Evolutionary conservation across 2,113 vertebrate genomes (phyloP).

Genomic region (Semicossyphus pulcher): DNA sequence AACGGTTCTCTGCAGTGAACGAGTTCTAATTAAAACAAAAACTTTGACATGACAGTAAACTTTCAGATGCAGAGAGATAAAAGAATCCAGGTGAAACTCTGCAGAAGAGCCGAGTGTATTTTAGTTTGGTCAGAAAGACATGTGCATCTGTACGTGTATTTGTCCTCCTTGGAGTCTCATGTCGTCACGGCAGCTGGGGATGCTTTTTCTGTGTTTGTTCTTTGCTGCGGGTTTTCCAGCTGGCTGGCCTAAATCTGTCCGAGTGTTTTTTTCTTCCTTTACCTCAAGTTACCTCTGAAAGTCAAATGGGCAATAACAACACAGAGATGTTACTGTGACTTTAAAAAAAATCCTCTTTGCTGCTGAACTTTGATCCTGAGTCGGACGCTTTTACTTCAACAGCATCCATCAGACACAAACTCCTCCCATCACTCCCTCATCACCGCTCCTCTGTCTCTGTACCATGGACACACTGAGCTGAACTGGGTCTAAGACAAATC

Average conservation of each 20-base stretch:
- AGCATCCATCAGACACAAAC: neutral
- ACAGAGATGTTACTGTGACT: neutral
- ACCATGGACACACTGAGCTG: neutral
- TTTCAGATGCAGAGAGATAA: neutral
- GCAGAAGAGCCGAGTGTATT: neutral
- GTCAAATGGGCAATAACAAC: neutral
- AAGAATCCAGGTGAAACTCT: neutral
- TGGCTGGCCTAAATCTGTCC: constrained; percentile 57
- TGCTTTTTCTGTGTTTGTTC: constrained; percentile 1
- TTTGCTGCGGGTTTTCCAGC: constrained; percentile 49
- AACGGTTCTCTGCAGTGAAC: too few relatives aligned
- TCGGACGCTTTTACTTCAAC: neutral
- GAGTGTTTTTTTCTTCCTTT: neutral
- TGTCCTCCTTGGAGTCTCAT: neutral
- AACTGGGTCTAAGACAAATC: constrained; percentile 31
- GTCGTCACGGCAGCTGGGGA: constrained; percentile 21
- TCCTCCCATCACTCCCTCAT: neutral
- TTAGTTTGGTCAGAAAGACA: neutral
- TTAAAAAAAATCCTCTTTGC: neutral
- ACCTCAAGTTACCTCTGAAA: constrained; percentile 27
- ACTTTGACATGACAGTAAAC: neutral
- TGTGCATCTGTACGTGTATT: neutral
- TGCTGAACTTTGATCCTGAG: neutral
- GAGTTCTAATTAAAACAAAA: too few relatives aligned
- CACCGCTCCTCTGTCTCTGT: neutral